Percentiles rank a stretch among this genome's conserved stretches.
phyloP scores from a whole-genome alignment of 2,888 invertebrate genomes.

The Acheta domesticus region DNA sequence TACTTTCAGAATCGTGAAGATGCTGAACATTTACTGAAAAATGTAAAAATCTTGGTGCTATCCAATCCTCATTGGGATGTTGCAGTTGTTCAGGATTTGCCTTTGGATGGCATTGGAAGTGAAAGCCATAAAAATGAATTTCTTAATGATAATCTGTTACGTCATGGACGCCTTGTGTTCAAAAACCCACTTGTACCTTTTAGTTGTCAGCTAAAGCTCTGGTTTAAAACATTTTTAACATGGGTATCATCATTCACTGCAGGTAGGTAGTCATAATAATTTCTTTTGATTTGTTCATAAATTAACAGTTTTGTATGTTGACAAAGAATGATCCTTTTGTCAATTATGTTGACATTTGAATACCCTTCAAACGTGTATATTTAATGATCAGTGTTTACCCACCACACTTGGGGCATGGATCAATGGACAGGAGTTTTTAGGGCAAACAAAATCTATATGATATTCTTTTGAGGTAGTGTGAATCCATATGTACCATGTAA shows the following conservation, averaged over 20 bases:
- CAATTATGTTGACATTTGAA: no score
- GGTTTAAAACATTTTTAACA: background rate
- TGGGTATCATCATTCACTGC: background rate
- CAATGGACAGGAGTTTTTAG: no score
- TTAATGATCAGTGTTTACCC: no score
- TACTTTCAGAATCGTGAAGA: background rate
- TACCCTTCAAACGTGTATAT: no score
- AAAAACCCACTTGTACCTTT: background rate
- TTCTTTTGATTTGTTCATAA: no score
- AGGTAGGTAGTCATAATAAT: background rate
- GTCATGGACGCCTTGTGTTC: background rate
- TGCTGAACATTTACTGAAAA: background rate
- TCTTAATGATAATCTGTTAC: background rate
- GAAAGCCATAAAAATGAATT: background rate
- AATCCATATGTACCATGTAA: no score
- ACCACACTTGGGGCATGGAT: no score
- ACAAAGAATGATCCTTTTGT: no score
- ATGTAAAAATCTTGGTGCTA: background rate
- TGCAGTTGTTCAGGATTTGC: background rate
- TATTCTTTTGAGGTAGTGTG: no score
- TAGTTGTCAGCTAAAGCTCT: background rate
- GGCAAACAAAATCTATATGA: no score
- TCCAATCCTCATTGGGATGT: slow-evolving; percentile 8
- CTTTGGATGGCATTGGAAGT: background rate
- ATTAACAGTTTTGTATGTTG: no score